A percentile compares a stretch with the other conserved stretches of the same genome.
phyloP scores from a whole-genome alignment of 2,888 invertebrate genomes.

The Chymomyza procnemis region DNA sequence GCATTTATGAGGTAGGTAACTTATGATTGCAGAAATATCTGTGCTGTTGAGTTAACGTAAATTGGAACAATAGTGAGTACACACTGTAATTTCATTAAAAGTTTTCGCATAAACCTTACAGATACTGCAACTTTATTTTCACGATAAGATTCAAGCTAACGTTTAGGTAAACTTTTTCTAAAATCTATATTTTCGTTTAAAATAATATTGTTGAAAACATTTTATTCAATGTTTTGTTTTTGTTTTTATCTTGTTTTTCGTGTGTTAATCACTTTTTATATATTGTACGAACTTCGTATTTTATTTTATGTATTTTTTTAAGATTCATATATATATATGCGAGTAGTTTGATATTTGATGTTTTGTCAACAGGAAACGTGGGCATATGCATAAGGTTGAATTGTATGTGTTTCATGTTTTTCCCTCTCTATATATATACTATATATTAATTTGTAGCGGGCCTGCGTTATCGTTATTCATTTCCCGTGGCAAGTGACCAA shows the following conservation, averaged over 20 bases:
- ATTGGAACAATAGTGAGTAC: no score
- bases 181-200: no score
- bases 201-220: neutral
- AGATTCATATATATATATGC: constrained; percentile 14
- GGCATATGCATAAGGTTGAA: constrained; percentile 51
- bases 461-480: constrained; percentile 52
- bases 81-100: no score
- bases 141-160: no score
- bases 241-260: neutral
- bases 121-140: no score
- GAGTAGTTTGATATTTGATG: constrained; percentile 10
- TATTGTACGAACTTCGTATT: neutral
- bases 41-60: no score
- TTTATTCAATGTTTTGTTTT: neutral
- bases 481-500: constrained; percentile 43
- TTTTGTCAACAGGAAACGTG: constrained; percentile 67
- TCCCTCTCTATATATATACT: constrained; percentile 36
- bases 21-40: no score
- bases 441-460: constrained; percentile 1
- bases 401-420: constrained; percentile 42
- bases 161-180: neutral
- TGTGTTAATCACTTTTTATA: neutral
- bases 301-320: constrained; percentile 43
- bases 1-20: no score
- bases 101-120: no score